Evolutionary conservation across 1,140 invertebrate species (phyloP), one percentile per base, ranked within the genome.

Genomic region (Amphibalanus amphitrite): DNA sequence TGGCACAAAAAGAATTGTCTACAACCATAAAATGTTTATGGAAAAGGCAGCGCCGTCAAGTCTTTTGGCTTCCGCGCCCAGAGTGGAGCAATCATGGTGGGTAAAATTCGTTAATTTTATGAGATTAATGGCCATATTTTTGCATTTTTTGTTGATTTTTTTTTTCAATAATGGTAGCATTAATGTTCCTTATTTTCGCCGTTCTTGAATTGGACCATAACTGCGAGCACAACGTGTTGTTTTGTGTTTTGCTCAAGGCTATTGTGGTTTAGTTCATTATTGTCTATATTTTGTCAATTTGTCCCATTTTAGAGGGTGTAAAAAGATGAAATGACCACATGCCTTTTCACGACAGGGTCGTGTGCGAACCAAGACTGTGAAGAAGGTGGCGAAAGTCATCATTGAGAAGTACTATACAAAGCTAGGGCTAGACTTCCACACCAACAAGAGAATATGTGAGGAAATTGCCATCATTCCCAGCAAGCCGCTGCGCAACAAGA

Each of bases 381-480:
- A 99, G 83, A 99, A 99, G 83, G 96, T 97, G 76, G 92, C 97
- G n/a, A 90, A 96, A 78, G 90, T 97, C 69, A 98, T 99, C 76
- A 99, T 99, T 81, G 97, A 99, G 82, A 98, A 99, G 81, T 99
- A 99, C 81, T 99, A 99, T 84, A 97, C 95, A 69, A 87, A 92
- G 74, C 83, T 99, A 74, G 98, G 95, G 40, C 83, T 95, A 75
- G 97, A 99, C 83, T 99, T 99, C 82, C 95, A 99, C 80, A 98
- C 95, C 69, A 99, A 99, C 83, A 99, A 99, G 81, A 88, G 96
- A 74, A 93, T 99, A 84, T 98, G 95, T 81, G 97, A 99, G 80
- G 97, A 99, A 86, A 96, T 99, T 72, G 97, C 97, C 70, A 95
- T 98, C 76, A 97, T 99, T 81, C 96, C 96, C 28, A 95, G 90